Base-by-base conservation (phyloP, 2,888 invertebrate genomes). In the Drosophila flavopinicola region DNA sequence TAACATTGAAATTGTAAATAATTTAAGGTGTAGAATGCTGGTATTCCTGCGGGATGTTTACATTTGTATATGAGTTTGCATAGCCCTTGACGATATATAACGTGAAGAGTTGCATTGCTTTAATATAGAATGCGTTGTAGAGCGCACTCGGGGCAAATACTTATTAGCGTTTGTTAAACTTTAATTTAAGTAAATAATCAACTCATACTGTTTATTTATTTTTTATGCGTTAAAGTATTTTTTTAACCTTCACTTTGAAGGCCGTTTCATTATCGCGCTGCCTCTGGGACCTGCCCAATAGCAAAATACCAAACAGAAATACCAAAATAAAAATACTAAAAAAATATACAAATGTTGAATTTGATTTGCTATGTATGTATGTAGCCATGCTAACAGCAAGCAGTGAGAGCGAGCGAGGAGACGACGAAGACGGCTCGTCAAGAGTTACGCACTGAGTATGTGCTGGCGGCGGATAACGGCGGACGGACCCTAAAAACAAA, bases 401-500 rank as follows among this genome's bases (percentile, higher is more conserved):
- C 44, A 66, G 66, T 58, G 71, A 52, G 71, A 71, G 58, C 47
- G 61, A 61, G 72, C 58, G 67, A 63, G 71, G 60, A 51, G 37
- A 63, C 71, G 63, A 61, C 60, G 66, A 71, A 61, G 71, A 71
- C 71, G 72, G 57, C 66, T 72, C 71, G 71, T 37, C 37, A 59
- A 72, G 72, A 72, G 72, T 72, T 72, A 72, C 72, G 72, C 72
- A 67, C 73, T 59, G 64, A 57, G 73, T 72, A 58, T 67, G 73
- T 61, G 72, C 73, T 67, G 72, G 72, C 73, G 72, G 72, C 68
- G 67, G 63, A 72, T 72, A 67, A 72, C 72, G 67, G 73, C 67
- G 59, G 48, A 72, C 71, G 54, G 63, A 67, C 59, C 54, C 53
- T 11, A 13, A 53, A 63, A 67, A 72, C 72, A 67, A 56, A 72